These are phyloP conservation scores for Hanleya hanleyi DNA, from an alignment of 2,888 invertebrate genomes.

Conservation along the genomic window DNA sequence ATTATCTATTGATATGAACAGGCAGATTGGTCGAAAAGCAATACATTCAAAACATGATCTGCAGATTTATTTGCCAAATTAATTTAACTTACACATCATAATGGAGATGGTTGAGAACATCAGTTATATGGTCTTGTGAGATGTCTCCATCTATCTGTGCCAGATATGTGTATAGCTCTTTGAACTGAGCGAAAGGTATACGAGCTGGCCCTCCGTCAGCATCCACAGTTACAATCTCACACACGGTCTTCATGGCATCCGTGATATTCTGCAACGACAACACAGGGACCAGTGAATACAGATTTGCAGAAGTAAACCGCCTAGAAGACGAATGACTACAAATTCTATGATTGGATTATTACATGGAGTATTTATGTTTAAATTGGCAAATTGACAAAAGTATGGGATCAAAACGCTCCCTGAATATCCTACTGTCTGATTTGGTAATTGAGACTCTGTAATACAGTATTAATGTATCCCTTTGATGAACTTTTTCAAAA, in stretches of 20 bases:
- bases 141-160: slow-evolving; percentile 73
- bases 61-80: too few relatives aligned
- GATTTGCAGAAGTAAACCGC: background rate
- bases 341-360: too few relatives aligned
- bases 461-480: too few relatives aligned
- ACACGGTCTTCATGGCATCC: slow-evolving; percentile 86
- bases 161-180: slow-evolving; percentile 71
- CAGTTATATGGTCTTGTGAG: slow-evolving; percentile 66
- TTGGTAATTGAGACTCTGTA: too few relatives aligned
- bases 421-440: too few relatives aligned
- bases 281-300: too few relatives aligned
- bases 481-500: too few relatives aligned
- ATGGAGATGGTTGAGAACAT: slow-evolving; percentile 66
- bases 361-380: background rate
- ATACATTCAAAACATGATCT: too few relatives aligned
- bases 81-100: slow-evolving; percentile 73
- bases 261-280: slow-evolving; percentile 78
- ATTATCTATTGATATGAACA: too few relatives aligned
- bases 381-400: background rate
- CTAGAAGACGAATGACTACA: background rate
- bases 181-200: slow-evolving; percentile 77
- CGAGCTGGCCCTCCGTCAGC: slow-evolving; percentile 88
- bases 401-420: background rate
- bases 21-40: too few relatives aligned
- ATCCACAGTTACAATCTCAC: slow-evolving; percentile 87